Conservation (phyloP, 2,888 invertebrate genomes). For the Pachydiplax longipennis region DNA sequence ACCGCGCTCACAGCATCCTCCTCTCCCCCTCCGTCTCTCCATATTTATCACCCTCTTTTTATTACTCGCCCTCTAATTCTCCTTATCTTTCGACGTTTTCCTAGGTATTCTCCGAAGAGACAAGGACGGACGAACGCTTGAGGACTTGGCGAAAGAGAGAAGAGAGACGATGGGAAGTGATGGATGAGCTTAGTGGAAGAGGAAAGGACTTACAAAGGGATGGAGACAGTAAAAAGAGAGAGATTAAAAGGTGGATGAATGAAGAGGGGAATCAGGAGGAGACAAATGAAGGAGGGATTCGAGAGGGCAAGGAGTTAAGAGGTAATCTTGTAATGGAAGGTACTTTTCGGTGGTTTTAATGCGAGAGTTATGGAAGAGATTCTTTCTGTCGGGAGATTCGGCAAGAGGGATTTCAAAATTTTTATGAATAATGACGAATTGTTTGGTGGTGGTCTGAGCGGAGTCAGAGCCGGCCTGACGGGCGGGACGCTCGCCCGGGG, state of each 20-base stretch:
- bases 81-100: neutral
- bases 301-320: neutral
- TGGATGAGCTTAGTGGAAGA: neutral
- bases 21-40: neutral
- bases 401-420: neutral
- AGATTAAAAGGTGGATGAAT: neutral
- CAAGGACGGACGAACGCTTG: neutral
- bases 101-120: neutral
- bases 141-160: neutral
- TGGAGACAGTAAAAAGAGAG: neutral
- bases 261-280: neutral
- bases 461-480: neutral
- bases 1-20: neutral
- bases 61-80: neutral
- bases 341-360: neutral
- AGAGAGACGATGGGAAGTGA: neutral
- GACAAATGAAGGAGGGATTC: neutral
- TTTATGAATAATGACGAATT: neutral
- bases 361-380: neutral
- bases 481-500: no score
- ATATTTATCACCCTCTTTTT: neutral
- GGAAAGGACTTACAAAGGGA: neutral
- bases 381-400: neutral
- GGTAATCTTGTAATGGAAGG: slow-evolving; percentile 1
- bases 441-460: neutral